Conservation (phyloP, 35 echinoderm and acorn worm genomes). For the Apostichopus japonicus region DNA sequence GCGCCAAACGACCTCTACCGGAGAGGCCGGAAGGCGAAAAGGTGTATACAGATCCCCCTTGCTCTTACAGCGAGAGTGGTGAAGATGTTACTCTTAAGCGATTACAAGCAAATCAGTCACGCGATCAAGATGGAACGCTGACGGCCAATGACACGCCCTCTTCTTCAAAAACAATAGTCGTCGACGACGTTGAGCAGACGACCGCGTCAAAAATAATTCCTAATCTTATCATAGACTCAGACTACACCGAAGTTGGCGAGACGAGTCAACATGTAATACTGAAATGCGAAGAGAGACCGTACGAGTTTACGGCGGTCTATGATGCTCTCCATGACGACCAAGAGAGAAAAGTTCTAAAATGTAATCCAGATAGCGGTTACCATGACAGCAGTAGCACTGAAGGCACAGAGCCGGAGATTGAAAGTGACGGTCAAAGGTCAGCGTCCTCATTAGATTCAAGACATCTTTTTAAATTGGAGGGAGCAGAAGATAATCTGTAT, state of each 20-base stretch:
- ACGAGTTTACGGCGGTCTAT: slow-evolving; percentile 38
- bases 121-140: background rate
- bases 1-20: slow-evolving; percentile 36
- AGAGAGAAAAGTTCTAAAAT: background rate
- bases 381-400: slow-evolving; percentile 44
- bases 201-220: background rate
- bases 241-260: slow-evolving; percentile 29
- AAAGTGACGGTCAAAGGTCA: slow-evolving; percentile 41
- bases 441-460: slow-evolving; percentile 20
- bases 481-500: slow-evolving; percentile 31
- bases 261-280: background rate
- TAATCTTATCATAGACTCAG: slow-evolving; percentile 22
- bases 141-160: background rate
- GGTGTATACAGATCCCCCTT: background rate
- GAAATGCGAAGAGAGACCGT: slow-evolving; percentile 8
- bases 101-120: background rate
- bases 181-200: background rate
- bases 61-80: slow-evolving; percentile 31
- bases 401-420: background rate
- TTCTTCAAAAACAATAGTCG: background rate
- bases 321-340: slow-evolving; percentile 8
- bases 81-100: background rate
- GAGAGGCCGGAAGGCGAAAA: background rate
- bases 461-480: background rate
- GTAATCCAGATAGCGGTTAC: slow-evolving; percentile 40